Conservation (phyloP, 2,797 vertebrate genomes). For the Coluber constrictor region DNA sequence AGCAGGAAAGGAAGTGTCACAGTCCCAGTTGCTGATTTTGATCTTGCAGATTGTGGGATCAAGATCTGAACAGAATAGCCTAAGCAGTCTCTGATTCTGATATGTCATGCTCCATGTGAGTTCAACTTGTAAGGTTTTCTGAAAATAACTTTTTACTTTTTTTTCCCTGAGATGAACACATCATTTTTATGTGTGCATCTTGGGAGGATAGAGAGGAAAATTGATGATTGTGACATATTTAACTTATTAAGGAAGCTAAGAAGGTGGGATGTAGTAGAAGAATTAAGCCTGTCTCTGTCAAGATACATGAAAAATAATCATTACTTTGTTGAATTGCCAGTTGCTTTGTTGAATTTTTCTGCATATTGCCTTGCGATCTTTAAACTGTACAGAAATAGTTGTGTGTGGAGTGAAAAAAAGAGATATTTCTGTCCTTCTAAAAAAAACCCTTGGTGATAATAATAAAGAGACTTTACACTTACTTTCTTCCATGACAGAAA, state of each 20-base stretch:
- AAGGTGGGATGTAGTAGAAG: no score
- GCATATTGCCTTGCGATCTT: neutral
- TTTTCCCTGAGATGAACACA: neutral
- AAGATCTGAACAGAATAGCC: neutral
- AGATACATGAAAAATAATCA: neutral
- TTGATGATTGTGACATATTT: neutral
- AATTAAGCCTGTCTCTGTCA: neutral
- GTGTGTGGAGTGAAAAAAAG: neutral
- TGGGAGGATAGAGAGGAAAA: neutral
- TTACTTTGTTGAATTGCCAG: neutral
- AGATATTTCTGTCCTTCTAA: neutral
- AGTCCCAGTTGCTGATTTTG: neutral
- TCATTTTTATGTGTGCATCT: neutral
- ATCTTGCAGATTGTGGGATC: neutral
- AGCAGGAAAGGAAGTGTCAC: neutral
- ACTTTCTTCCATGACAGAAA: conserved; percentile 21
- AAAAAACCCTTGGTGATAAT: neutral
- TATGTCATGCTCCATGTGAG: neutral
- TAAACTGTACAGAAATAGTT: neutral
- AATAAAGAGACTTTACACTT: conserved; percentile 1
- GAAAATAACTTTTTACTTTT: neutral
- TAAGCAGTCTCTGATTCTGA: neutral
- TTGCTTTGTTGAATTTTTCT: neutral
- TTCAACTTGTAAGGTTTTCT: neutral
- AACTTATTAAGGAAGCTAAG: neutral